Conservation (phyloP, 2,888 invertebrate species). For the Drosophila tripunctata region DNA sequence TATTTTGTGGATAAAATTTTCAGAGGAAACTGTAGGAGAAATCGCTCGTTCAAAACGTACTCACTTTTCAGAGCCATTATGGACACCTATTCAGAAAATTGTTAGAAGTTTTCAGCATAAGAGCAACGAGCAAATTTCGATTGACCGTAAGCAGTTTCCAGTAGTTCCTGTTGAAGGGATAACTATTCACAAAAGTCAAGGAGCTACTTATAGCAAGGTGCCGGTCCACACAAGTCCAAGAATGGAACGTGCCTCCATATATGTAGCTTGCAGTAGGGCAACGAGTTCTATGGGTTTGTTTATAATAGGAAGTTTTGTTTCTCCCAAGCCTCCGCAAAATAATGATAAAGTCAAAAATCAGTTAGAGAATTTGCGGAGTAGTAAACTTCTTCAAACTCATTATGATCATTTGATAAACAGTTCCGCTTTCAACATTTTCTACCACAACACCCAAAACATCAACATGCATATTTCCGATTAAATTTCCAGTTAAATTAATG, state of each 20-base stretch:
- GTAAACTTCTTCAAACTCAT: not conserved
- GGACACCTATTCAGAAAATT: not conserved
- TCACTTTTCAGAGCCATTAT: not conserved
- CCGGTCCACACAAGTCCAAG: not conserved
- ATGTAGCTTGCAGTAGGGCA: slow-evolving; percentile 3
- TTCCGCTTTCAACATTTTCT: not conserved
- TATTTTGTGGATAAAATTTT: not conserved
- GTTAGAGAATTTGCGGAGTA: not conserved
- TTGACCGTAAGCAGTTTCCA: not conserved
- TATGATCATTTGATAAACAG: not conserved
- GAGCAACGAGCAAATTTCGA: not conserved
- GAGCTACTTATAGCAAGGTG: not conserved
- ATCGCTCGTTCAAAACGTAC: not conserved
- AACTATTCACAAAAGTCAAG: not conserved
- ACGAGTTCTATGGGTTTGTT: not conserved
- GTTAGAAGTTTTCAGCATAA: not conserved
- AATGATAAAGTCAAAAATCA: not conserved
- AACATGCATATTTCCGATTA: not conserved
- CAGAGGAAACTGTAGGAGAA: not conserved
- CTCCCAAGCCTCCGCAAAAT: not conserved
- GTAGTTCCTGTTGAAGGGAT: slow-evolving; percentile 8
- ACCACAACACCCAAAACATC: not conserved
- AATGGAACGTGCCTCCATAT: not conserved
- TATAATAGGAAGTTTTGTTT: not conserved
- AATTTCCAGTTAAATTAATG: not conserved